Base-by-base conservation (phyloP, 2,797 vertebrate species). In the Amphiprion clarkii region DNA sequence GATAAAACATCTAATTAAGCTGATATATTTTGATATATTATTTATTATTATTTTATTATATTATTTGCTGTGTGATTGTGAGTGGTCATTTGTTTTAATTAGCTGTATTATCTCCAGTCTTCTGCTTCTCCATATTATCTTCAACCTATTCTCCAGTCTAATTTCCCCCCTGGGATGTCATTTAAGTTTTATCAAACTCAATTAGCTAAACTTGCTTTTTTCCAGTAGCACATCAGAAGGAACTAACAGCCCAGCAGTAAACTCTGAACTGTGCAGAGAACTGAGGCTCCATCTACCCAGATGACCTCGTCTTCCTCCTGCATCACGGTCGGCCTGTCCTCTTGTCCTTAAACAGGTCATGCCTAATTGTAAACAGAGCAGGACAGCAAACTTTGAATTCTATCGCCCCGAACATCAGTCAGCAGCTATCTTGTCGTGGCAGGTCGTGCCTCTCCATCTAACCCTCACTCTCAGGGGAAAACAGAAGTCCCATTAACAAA, bases 401-500 rank as follows among this genome's bases (percentile, higher is more conserved):
- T 48, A 64, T 53, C 61, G 51, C 51, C 21, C 3, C 14, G 67
- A 84, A 60, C 76, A 86, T 85, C 76, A 53, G 39, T 85, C 80
- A 53, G 64, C 63, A 58, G 82, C 76, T 77, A 9, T 69, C 77
- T 59, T 0, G 53, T 13, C 0, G 39, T 51, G 75, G 82, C 79
- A 74, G 67, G 25, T 74, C n/a, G 71, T 69, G 58, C 51, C 69
- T 63, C 57, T 49, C 1, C 5, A 23, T 29, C 40, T 59, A 71
- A 84, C 68, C 69, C 54, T 36, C n/a, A 1, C 59, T 70, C 73
- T 64, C 67, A 10, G 27, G 55, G 56, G 73, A 58, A 46, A 76
- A 83, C 71, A 73, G 51, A 60, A 36, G 40, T 53, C 25, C 31
- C 54, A 76, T 82, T 85, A 66, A 76, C 48, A 81, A 78, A 76